phyloP scores from a whole-genome alignment of 2,888 invertebrate genomes.

The Machimus atricapillus region DNA sequence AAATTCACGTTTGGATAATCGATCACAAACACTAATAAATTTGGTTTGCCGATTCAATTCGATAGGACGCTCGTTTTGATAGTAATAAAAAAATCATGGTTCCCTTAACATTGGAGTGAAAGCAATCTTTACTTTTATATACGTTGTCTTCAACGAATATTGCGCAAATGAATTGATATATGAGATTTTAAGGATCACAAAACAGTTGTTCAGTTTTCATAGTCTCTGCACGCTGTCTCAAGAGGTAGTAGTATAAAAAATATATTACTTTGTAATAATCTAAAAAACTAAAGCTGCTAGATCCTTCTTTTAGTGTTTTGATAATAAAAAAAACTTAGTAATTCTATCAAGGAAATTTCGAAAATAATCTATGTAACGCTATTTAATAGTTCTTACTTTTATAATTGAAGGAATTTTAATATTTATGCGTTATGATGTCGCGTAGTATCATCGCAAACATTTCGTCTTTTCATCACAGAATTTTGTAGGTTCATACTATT shows the following conservation, averaged over 20 bases:
- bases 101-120: not conserved
- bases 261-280: constrained; percentile 37
- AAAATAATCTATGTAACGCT: constrained; percentile 5
- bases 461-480: constrained; percentile 32
- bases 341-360: not conserved
- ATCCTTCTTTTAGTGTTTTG: not conserved
- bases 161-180: constrained; percentile 21
- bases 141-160: constrained; percentile 1
- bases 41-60: not conserved
- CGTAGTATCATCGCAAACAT: constrained; percentile 24
- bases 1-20: not conserved
- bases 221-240: constrained; percentile 21
- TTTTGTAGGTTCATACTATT: constrained; percentile 15
- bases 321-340: constrained; percentile 5
- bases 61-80: not conserved
- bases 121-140: constrained; percentile 11
- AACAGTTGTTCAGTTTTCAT: constrained; percentile 14
- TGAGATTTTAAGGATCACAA: constrained; percentile 24
- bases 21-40: not conserved
- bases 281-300: constrained; percentile 30
- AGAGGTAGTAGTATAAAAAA: constrained; percentile 42
- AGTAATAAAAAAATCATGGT: not conserved
- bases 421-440: constrained; percentile 4
- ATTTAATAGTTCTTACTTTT: constrained; percentile 14
- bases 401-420: constrained; percentile 20